Evolutionary conservation across 2,888 invertebrate genomes (phyloP).

Genomic region (Oscheius sp.): DNA sequence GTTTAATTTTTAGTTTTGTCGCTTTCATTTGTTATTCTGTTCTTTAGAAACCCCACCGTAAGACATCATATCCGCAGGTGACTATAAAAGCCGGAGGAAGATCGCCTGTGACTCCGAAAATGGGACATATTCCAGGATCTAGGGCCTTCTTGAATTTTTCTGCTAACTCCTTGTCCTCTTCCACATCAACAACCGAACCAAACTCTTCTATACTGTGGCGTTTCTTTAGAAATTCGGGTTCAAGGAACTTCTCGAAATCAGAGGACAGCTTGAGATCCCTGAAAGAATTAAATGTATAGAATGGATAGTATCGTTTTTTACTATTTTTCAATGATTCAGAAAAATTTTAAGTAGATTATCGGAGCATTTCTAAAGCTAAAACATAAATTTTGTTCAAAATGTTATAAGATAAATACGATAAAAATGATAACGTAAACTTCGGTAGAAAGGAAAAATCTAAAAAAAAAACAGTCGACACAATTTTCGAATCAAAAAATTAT

Average conservation of each 20-base stretch:
- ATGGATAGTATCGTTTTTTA: no score
- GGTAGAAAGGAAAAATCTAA: neutral
- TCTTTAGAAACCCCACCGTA: no score
- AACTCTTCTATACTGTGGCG: constrained; percentile 6
- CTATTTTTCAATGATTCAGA: no score
- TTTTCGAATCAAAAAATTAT: neutral
- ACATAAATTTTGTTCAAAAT: neutral
- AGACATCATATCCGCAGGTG: constrained; percentile 64
- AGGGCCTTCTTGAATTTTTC: constrained; percentile 31
- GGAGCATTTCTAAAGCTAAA: neutral
- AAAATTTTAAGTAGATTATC: no score
- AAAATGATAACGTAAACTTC: neutral
- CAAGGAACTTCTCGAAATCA: constrained; percentile 20
- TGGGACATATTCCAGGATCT: constrained; percentile 61
- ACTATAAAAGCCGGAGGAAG: constrained; percentile 61
- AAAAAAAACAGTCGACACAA: neutral
- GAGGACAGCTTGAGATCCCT: constrained; percentile 28
- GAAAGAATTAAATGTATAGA: neutral
- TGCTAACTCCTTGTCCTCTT: constrained; percentile 35
- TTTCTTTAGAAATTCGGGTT: constrained; percentile 10
- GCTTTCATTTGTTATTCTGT: no score
- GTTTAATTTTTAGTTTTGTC: no score
- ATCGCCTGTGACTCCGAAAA: constrained; percentile 53
- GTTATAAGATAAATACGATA: neutral
- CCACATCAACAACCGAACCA: neutral